Evolutionary conservation across 2,797 vertebrate genomes (phyloP).

Genomic region (Falco biarmicus): DNA sequence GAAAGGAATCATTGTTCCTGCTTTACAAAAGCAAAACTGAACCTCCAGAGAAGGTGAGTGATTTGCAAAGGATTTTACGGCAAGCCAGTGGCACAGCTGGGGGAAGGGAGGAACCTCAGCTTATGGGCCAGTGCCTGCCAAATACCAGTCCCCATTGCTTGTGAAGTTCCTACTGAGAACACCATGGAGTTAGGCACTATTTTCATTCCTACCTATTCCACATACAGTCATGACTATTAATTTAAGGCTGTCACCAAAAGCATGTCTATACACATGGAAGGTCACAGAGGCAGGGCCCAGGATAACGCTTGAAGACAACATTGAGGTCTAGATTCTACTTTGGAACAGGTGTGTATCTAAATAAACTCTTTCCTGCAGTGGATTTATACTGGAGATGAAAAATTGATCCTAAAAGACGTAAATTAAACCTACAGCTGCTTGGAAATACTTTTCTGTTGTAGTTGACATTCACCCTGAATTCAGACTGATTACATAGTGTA

Average conservation of each 20-base stretch:
- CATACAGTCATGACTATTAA: neutral
- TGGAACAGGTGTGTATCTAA: neutral
- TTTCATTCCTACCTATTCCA: neutral
- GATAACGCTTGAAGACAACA: neutral
- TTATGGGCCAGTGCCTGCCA: accelerated
- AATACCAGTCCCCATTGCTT: neutral
- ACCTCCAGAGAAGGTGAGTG: conserved; percentile 26
- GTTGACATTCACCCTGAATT: neutral
- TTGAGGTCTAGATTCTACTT: neutral
- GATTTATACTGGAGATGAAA: neutral
- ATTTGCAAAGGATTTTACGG: neutral
- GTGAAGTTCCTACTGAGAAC: neutral
- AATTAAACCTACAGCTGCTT: neutral
- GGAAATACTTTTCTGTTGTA: neutral
- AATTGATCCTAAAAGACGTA: neutral
- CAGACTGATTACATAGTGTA: neutral
- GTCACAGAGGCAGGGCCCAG: accelerated
- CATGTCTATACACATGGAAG: neutral
- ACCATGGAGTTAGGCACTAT: neutral
- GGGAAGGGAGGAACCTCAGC: neutral
- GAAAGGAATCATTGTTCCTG: conserved; percentile 36
- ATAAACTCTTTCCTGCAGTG: neutral
- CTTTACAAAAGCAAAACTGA: conserved; percentile 9
- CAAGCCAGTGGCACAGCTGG: neutral
- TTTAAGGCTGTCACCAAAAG: neutral